Conservation (phyloP, 1,140 invertebrate species). For the Tenebrio molitor region DNA sequence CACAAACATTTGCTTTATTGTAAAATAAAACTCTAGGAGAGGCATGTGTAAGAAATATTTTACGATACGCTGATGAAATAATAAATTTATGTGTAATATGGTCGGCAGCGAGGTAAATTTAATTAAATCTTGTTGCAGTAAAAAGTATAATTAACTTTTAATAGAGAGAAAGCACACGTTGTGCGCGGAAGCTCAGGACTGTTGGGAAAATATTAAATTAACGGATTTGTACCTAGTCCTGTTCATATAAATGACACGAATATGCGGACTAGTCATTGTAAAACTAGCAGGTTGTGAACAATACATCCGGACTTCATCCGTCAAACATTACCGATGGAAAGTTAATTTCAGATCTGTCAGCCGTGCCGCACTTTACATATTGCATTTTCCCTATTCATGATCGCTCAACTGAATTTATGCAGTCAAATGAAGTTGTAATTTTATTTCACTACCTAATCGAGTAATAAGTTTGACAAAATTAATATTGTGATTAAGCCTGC, state of each 20-base stretch:
- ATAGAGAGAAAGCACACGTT: slow-evolving; percentile 20
- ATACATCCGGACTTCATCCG: slow-evolving; percentile 17
- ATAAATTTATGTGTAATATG: slow-evolving; percentile 28
- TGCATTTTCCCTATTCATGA: slow-evolving; percentile 19
- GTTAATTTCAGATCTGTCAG: slow-evolving; percentile 36
- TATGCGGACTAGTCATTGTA: slow-evolving; percentile 11
- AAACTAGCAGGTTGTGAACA: slow-evolving; percentile 27
- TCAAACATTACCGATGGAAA: slow-evolving; percentile 27
- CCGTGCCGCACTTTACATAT: slow-evolving; percentile 15
- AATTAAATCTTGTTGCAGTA: slow-evolving; percentile 28
- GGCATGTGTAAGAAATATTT: neutral
- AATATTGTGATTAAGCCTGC: slow-evolving; percentile 29
- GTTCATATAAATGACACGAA: slow-evolving; percentile 22
- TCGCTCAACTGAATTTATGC: slow-evolving; percentile 35
- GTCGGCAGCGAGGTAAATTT: slow-evolving; percentile 1
- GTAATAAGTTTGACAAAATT: slow-evolving; percentile 35
- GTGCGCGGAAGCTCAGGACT: neutral
- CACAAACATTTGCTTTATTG: no score
- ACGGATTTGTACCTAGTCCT: neutral
- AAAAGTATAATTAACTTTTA: slow-evolving; percentile 30
- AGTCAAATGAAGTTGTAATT: slow-evolving; percentile 31
- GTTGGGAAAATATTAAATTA: neutral
- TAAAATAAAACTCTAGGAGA: neutral
- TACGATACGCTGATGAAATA: slow-evolving; percentile 19
- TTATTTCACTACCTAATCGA: slow-evolving; percentile 24